Base-by-base conservation (phyloP, 64 coral and sea anemone species). In the Cladopsammia gracilis region DNA sequence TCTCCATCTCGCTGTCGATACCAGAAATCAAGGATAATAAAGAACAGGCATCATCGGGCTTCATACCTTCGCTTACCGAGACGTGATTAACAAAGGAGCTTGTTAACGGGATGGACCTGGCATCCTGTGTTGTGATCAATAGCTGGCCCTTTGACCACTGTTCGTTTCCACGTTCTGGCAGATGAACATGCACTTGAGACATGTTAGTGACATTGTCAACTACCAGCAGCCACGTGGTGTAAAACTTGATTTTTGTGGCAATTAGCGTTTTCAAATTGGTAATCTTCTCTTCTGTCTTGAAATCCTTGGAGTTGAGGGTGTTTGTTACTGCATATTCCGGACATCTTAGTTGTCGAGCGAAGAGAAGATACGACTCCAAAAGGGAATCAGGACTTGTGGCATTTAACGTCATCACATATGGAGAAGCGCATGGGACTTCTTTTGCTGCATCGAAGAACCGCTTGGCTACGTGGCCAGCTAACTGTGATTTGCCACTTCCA, bases 401-500 rank as follows among this genome's bases (percentile, higher is more conserved):
- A 71, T 86, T 86, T 10, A 86, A 48, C 64, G 73, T 79, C 46
- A 79, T 79, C 25, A 79, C 48, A 25, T 25, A 79, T 11, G 48
- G 48, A 19, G 48, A 4, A 79, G 19, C 46, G 16, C 10, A 24
- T 49, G 11, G 48, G 2, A 56, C 12, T 56, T 62, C 71, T 18
- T n/a, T n/a, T 3, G 49, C 20, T 58, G 25, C 52, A 22, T 88
- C 44, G 48, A 48, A 70, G 44, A 84, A 92, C 0, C 25, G 73
- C 66, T 75, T 47, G 48, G 64, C 90, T 42, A 82, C 53, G 25
- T 60, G 78, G 11, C 78, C 61, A 13, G 78, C 78, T 16, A 82
- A 22, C 57, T 59, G 52, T 43, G 52, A 59, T 58, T 82, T 82
- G 22, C 78, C 78, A 82, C 51, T 59, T 24, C 78, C 78, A 34